Conservation (phyloP, 2,888 invertebrate genomes). For the Arge pagana region DNA sequence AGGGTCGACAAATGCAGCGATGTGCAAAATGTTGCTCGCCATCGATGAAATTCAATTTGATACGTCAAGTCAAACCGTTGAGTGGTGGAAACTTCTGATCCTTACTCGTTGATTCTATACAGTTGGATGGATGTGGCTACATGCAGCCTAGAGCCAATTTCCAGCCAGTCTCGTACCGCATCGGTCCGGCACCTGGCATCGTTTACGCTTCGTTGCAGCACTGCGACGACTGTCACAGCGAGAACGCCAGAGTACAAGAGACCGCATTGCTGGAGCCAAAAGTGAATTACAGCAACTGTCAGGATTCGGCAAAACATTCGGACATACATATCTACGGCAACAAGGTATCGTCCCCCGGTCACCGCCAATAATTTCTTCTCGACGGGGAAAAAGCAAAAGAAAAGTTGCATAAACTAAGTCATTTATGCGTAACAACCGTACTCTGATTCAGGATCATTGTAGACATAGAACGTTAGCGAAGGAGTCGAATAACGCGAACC, state of each 20-base stretch:
- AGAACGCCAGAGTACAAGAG: conserved; percentile 38
- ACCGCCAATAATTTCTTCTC: too few species aligned
- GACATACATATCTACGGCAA: conserved; percentile 25
- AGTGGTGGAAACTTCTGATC: background rate
- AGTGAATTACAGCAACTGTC: conserved; percentile 27
- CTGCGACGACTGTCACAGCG: conserved; percentile 37
- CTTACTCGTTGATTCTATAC: too few species aligned
- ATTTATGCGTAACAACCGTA: background rate
- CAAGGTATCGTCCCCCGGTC: too few species aligned
- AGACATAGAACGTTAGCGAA: conserved; percentile 3
- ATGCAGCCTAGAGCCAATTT: conserved; percentile 50
- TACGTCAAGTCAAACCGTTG: conserved; percentile 6
- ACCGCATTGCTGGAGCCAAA: conserved; percentile 34
- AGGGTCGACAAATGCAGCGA: conserved; percentile 15
- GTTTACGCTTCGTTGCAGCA: conserved; percentile 43
- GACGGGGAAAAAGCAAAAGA: too few species aligned
- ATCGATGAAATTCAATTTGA: too few species aligned
- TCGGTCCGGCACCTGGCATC: conserved; percentile 42
- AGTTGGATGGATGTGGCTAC: conserved; percentile 51
- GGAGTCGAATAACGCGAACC: conserved; percentile 9
- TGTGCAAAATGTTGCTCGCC: too few species aligned
- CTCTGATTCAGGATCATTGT: conserved; percentile 5
- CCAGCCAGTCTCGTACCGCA: conserved; percentile 43
- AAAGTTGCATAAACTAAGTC: background rate
- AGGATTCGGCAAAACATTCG: conserved; percentile 21